Evolutionary conservation across 2,888 invertebrate species (phyloP).

Genomic region (Siphlonurus alternatus): DNA sequence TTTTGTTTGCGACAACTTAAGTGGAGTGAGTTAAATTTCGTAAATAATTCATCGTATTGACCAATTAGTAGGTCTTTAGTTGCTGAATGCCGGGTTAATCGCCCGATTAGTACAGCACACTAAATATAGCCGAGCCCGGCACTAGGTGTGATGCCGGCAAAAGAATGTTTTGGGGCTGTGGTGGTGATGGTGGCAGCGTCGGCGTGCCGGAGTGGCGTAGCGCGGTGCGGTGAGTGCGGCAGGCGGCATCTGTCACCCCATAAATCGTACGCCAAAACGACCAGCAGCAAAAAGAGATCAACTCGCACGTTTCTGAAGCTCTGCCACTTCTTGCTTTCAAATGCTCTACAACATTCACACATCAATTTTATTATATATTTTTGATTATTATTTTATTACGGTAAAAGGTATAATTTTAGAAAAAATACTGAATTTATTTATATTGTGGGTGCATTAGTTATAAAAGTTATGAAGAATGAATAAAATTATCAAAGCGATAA

Average conservation of each 20-base stretch:
- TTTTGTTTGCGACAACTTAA: too few relatives aligned
- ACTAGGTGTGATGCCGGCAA: neutral
- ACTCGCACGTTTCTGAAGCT: neutral
- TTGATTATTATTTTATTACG: too few relatives aligned
- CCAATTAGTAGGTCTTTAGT: neutral
- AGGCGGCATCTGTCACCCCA: neutral
- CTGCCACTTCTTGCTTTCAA: too few relatives aligned
- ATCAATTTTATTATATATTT: too few relatives aligned
- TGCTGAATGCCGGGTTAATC: neutral
- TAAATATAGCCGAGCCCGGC: neutral
- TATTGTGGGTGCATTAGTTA: too few relatives aligned
- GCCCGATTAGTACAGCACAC: neutral
- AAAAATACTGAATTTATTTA: too few relatives aligned
- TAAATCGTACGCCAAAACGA: neutral
- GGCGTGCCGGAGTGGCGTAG: constrained; percentile 31
- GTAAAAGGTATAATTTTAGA: too few relatives aligned
- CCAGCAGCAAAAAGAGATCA: neutral
- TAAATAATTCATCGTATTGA: neutral
- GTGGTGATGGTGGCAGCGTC: constrained; percentile 22
- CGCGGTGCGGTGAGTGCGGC: too few relatives aligned
- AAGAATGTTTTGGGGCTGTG: neutral
- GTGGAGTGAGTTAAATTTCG: too few relatives aligned
- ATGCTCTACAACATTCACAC: too few relatives aligned
- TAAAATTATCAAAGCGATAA: too few relatives aligned
- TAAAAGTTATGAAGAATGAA: too few relatives aligned